Evolutionary conservation across 2,113 vertebrate species (phyloP).

Genomic region (Dicentrarchus labrax): DNA sequence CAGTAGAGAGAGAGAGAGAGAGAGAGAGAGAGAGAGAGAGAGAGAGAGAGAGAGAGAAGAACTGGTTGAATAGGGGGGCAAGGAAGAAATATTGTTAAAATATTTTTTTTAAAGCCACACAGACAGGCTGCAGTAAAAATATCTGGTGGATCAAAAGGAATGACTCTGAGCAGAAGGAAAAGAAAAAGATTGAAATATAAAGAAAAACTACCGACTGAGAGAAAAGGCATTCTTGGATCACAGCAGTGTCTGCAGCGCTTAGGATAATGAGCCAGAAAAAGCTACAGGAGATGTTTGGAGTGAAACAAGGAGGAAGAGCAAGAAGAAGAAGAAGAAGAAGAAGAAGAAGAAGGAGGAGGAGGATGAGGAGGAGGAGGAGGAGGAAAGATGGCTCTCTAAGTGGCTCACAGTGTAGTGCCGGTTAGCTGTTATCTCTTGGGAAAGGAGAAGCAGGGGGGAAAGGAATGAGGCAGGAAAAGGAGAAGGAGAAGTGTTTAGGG

Average conservation of each 20-base stretch:
- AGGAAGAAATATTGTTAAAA: not conserved
- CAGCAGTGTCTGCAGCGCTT: conserved; percentile 29
- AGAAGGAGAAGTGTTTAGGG: not conserved
- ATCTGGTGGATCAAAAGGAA: conserved; percentile 39
- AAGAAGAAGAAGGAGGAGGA: too few relatives aligned
- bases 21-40: not conserved
- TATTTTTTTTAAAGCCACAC: not conserved
- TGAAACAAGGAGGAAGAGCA: conserved; percentile 22
- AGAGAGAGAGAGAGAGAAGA: not conserved
- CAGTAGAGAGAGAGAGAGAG: not conserved
- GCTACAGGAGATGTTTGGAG: conserved; percentile 47
- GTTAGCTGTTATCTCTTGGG: conserved; percentile 26
- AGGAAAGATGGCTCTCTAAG: conserved; percentile 24
- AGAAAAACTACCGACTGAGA: conserved; percentile 14
- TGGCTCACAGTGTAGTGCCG: conserved; percentile 19
- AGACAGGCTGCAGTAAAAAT: conserved; percentile 28
- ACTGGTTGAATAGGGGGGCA: not conserved
- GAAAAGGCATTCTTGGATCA: conserved; percentile 34
- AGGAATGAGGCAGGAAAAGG: not conserved
- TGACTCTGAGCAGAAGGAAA: conserved; percentile 18
- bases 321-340: not conserved
- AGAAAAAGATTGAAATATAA: conserved; percentile 27
- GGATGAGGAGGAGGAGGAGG: not conserved
- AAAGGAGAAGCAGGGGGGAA: not conserved
- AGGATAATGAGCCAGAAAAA: conserved; percentile 64